Evolutionary conservation across 1,140 invertebrate genomes (phyloP).

Genomic region (Metopolophium dirhodum): DNA sequence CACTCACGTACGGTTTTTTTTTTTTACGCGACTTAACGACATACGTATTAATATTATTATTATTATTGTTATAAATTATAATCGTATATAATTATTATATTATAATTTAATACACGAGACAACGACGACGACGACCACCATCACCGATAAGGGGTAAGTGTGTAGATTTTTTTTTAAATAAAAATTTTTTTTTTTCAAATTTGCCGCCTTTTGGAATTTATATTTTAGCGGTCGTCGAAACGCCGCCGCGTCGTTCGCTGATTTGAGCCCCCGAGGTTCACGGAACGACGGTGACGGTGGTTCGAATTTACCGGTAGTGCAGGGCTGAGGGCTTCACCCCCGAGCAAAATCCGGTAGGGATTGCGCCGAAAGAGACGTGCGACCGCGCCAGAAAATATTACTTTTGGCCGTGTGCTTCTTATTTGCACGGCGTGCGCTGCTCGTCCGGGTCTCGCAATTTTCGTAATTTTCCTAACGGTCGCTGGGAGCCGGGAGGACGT

Average conservation of each 20-base stretch:
- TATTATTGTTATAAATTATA: background rate
- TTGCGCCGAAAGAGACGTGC: background rate
- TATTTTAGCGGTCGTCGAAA: too few species aligned
- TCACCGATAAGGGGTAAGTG: constrained; percentile 21
- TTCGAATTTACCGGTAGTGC: background rate
- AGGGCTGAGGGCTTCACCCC: too few species aligned
- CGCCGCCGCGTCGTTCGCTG: too few species aligned
- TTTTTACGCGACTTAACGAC: background rate
- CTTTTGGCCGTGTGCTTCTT: background rate
- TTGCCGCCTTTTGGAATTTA: background rate
- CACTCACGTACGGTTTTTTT: constrained; percentile 8
- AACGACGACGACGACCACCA: background rate
- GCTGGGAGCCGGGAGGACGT: background rate
- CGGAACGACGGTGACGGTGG: background rate
- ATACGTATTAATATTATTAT: background rate
- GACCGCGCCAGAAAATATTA: background rate
- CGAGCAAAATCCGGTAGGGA: background rate
- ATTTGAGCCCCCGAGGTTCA: background rate
- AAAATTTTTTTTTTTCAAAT: background rate
- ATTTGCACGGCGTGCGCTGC: background rate
- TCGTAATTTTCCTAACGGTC: constrained; percentile 35
- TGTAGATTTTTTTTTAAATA: background rate
- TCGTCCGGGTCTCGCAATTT: background rate
- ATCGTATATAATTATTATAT: background rate
- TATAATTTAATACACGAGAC: background rate